Evolutionary conservation across 2,888 invertebrate species (phyloP).

Genomic region (Noctua janthina): DNA sequence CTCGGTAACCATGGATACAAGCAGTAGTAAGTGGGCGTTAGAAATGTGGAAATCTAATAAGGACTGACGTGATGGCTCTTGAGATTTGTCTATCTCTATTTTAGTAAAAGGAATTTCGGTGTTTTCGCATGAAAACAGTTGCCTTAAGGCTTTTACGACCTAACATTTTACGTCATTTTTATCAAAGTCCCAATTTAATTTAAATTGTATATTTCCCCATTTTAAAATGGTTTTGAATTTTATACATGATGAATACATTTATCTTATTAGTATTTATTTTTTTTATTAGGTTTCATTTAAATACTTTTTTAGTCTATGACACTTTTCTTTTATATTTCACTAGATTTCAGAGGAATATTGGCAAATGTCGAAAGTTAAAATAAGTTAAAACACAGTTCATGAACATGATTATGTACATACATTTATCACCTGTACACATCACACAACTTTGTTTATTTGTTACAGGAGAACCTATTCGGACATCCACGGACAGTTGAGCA

Average conservation of each 20-base stretch:
- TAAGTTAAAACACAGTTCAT: neutral
- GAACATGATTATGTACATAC: neutral
- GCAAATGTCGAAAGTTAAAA: too few species aligned
- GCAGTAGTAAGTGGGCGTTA: slow-evolving; percentile 1
- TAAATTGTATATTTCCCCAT: too few species aligned
- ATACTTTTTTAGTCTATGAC: neutral
- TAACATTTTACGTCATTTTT: neutral
- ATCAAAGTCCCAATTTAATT: neutral
- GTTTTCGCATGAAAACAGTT: neutral
- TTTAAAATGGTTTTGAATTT: neutral
- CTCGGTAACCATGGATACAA: slow-evolving; percentile 16
- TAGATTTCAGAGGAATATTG: neutral
- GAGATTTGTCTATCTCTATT: slow-evolving; percentile 40
- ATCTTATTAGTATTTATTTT: neutral
- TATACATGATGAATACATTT: neutral
- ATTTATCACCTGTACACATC: slow-evolving; percentile 10
- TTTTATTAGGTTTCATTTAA: neutral
- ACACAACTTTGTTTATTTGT: slow-evolving; percentile 14
- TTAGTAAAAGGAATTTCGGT: slow-evolving; percentile 21
- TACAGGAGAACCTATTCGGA: slow-evolving; percentile 15
- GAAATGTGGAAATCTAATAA: slow-evolving; percentile 30
- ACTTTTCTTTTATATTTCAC: neutral
- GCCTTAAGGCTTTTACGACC: neutral
- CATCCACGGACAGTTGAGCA: slow-evolving; percentile 12
- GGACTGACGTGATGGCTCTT: slow-evolving; percentile 18